Evolutionary conservation across 2,113 vertebrate genomes (phyloP), one percentile per base, ranked within the genome.

Genomic region (Tonatia bakeri): DNA sequence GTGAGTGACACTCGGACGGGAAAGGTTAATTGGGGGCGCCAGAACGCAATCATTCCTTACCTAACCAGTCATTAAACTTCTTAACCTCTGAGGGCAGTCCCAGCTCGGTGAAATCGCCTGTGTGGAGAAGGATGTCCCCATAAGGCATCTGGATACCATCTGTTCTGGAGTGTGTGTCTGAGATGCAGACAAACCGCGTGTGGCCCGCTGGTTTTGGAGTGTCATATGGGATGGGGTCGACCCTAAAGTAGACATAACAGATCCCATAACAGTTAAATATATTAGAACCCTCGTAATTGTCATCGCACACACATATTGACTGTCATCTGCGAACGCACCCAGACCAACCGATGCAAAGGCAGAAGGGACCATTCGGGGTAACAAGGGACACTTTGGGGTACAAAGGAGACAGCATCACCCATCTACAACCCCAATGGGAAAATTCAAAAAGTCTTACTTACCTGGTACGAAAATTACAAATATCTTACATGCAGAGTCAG

Each of bases 21-120:
- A 98, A 98, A 98, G 99, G 98, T 99, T 99, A 99, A 99, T 99
- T 98, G 98, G 98, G 98, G 98, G 98, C 98, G 98, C 97, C 97
- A 97, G 98, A 98, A 98, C 79, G 97, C 98, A 98, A 98, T 98
- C 98, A 98, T 99, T 98, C 98, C 98, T 99, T 99, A 99, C 99
- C 99, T 99, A 99, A 99, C 99, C 99, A 99, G 99, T 99, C 99
- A 99, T 99, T 99, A 99, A 99, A 99, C 99, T 99, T 99, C 99
- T 99, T 99, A 98, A 99, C 99, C 99, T 99, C 99, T 38, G 99
- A 99, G 98, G 99, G 99, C 98, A 99, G 99, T 97, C 99, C 99
- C 98, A 99, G 99, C 98, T 99, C 99, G 83, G 99, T 99, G 99
- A 99, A 99, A 98, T 99, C 99, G 94, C 99, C 99, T 95, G 98